phyloP scores from a whole-genome alignment of 1,140 invertebrate genomes.

The Leptinotarsa lineolata region DNA sequence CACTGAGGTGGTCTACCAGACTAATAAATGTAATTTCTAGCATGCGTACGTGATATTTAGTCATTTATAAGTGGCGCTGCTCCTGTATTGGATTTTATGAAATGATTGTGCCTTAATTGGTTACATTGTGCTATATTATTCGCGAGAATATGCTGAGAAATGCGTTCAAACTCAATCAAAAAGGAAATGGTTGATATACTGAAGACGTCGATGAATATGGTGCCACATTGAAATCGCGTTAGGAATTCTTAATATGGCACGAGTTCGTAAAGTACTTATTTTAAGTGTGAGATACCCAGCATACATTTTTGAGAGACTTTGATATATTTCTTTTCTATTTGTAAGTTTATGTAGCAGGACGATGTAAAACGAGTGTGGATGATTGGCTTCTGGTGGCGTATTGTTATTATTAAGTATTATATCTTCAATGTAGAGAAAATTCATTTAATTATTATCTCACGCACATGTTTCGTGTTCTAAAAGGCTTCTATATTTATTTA shows the following conservation, averaged over 20 bases:
- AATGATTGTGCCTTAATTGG: neutral
- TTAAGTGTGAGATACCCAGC: too few species aligned
- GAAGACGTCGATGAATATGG: neutral
- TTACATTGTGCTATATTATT: neutral
- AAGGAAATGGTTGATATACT: neutral
- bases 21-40: slow-evolving; percentile 14
- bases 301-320: too few species aligned
- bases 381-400: too few species aligned
- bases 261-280: neutral
- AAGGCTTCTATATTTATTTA: too few species aligned
- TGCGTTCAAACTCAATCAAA: neutral
- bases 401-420: too few species aligned
- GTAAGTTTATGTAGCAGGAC: too few species aligned
- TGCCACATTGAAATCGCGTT: neutral
- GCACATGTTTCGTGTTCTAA: too few species aligned
- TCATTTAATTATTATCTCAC: too few species aligned
- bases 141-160: neutral
- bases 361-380: too few species aligned
- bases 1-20: slow-evolving; percentile 7
- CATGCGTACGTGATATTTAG: neutral
- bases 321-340: too few species aligned
- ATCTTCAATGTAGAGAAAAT: too few species aligned
- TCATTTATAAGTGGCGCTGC: slow-evolving; percentile 5
- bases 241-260: neutral
- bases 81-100: slow-evolving; percentile 3